Conservation (phyloP, 2,113 vertebrate species). For the Macrotis lagotis region DNA sequence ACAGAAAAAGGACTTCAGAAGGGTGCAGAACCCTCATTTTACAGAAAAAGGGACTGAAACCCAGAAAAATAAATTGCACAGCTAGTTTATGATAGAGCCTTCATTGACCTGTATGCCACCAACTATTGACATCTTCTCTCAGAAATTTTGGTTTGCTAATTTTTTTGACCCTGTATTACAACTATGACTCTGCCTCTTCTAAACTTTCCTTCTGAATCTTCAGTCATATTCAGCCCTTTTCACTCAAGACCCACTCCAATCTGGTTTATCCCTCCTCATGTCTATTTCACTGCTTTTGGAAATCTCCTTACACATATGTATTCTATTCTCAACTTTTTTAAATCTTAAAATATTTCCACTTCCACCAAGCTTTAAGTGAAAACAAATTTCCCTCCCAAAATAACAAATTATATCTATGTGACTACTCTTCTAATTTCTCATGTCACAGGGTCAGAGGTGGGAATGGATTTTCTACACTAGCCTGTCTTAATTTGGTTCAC, state of each 20-base stretch:
- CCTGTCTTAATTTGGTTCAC: not conserved
- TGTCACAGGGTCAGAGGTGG: not conserved
- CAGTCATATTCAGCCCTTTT: not conserved
- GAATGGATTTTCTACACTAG: not conserved
- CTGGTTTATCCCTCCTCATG: not conserved
- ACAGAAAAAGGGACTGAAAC: not conserved
- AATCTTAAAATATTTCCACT: not conserved
- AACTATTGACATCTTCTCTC: not conserved
- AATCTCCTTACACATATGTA: not conserved
- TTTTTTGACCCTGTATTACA: not conserved
- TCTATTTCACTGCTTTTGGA: not conserved
- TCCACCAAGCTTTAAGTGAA: not conserved
- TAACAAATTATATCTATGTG: not conserved
- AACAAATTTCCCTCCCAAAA: not conserved
- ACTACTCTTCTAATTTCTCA: not conserved
- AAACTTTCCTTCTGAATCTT: not conserved
- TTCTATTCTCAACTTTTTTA: not conserved
- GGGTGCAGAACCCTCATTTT: not conserved
- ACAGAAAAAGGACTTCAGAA: not conserved
- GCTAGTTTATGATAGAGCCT: not conserved
- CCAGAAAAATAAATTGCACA: not conserved
- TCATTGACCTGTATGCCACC: not conserved
- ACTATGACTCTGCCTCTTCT: not conserved
- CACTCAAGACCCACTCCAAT: not conserved
- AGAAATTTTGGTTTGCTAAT: not conserved